phyloP scores from a whole-genome alignment of 2,797 vertebrate species.

The Spinus pinus region DNA sequence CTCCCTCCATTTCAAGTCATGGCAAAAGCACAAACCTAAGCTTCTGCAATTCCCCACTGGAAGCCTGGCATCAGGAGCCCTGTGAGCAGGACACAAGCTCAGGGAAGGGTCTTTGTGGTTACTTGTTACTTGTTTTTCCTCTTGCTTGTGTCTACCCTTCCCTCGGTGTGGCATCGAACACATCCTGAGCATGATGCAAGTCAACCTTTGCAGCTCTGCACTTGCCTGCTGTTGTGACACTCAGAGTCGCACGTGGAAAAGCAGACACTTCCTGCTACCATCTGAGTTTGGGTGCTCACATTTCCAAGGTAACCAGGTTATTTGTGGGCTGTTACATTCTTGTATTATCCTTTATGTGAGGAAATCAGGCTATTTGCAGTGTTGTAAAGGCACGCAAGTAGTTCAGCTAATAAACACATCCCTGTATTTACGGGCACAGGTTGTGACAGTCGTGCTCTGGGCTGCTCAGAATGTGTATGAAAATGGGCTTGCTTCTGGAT shows the following conservation, averaged over 20 bases:
- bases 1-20: background rate
- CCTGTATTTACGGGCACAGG: conserved; percentile 1
- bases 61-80: background rate
- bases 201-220: conserved; percentile 1
- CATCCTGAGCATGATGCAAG: background rate
- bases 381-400: background rate
- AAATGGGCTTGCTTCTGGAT: background rate
- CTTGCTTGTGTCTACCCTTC: background rate
- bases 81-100: background rate
- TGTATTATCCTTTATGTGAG: background rate
- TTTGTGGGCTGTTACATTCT: conserved; percentile 10
- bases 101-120: background rate
- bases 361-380: conserved; percentile 2
- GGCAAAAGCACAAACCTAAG: background rate
- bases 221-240: conserved; percentile 3
- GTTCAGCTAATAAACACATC: conserved; percentile 37
- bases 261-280: background rate
- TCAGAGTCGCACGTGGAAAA: background rate
- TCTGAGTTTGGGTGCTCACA: background rate
- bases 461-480: background rate
- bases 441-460: background rate
- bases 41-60: background rate
- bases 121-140: background rate
- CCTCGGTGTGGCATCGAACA: background rate
- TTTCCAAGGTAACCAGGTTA: conserved; percentile 52